Evolutionary conservation across 1,140 invertebrate species (phyloP), one percentile per base, ranked within the genome.

Genomic region (Dendrolimus punctatus): DNA sequence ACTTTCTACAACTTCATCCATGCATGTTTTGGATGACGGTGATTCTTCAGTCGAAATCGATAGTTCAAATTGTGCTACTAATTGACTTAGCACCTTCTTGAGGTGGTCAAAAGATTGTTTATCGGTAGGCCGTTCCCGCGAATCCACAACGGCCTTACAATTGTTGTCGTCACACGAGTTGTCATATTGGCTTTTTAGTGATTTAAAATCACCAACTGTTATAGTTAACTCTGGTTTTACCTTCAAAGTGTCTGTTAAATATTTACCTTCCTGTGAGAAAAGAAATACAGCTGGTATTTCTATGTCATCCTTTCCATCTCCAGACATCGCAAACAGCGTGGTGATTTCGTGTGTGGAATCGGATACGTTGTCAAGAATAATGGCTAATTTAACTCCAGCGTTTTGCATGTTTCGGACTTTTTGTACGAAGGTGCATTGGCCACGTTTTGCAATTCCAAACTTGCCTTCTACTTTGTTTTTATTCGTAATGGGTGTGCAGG

Each of bases 341-440:
- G 94, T 93, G 23, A 88, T 91, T 23, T 91, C 88, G 9, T 92
- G 90, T 46, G 91, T 93, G 10, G 93, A 93, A 36, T 91, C 93
- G 9, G 90, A 86, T 40, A 92, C 90, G 82, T 98, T 97, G 84
- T 99, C 97, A 57, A 98, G 87, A 6, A 98, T 93, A 68, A 99
- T 96, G 38, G 94, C 94, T 10, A 93, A 95, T 40, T 93, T 85
- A 6, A 94, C 97, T 10, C 96, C 96, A 10, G 93, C 91, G 53
- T 90, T 88, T 88, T 98, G 93, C n/a, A 97, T 88, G 70, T 91
- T 87, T 43, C 96, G 90, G 6, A 95, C 95, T 89, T 99, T 99
- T 62, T 99, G 95, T 8, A 98, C 91, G 81, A 99, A 99, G 88
- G 98, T 98, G 81, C 98, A 99, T 66, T 94, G 92, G 0, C 97